Base-by-base conservation (phyloP, 2,888 invertebrate species). In the Palloptera scutellata region DNA sequence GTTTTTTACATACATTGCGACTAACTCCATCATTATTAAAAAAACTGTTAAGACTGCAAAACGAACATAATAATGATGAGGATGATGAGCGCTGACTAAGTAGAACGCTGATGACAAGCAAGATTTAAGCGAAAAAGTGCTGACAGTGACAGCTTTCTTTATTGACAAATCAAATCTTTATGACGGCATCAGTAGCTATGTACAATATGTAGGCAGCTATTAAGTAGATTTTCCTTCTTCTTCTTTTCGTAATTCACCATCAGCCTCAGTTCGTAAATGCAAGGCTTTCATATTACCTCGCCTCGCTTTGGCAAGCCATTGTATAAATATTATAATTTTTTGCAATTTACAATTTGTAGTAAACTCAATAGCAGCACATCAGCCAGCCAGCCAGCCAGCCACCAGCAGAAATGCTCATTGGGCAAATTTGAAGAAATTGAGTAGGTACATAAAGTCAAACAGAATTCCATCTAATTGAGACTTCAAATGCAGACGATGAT, bases 71-170 rank as follows among this genome's bases (percentile, higher is more conserved):
- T 30, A 30, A 30, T 30, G 30, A 30, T 6, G 30, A 30, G 2
- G 30, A 30, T 30, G 30, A 30, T 30, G 30, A 30, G 19, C 63
- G 62, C 59, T 65, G 63, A 48, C 51, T 48, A 15, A 11, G 10
- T 11, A 45, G 51, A 4, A 17, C 17, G 53, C 4, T n/a, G 53
- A 53, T 13, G 53, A 53, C 58, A 48, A 55, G 58, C 58, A 52
- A 45, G 55, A 64, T 61, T 66, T 63, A 61, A 66, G 69, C 75
- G 48, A 20, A 76, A 81, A 79, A 79, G 81, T 79, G 79, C 79
- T 79, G 79, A 79, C 81, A 79, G 75, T 79, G 81, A 79, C 79
- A 81, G 79, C 80, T 79, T 80, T 74, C 77, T 78, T 79, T 79
- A 79, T 79, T 79, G 79, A 78, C 78, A 81, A 79, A 79, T 79